These are phyloP conservation scores for Nanorana parkeri DNA, from an alignment of 2,113 vertebrate genomes.

Conservation along the genomic window DNA sequence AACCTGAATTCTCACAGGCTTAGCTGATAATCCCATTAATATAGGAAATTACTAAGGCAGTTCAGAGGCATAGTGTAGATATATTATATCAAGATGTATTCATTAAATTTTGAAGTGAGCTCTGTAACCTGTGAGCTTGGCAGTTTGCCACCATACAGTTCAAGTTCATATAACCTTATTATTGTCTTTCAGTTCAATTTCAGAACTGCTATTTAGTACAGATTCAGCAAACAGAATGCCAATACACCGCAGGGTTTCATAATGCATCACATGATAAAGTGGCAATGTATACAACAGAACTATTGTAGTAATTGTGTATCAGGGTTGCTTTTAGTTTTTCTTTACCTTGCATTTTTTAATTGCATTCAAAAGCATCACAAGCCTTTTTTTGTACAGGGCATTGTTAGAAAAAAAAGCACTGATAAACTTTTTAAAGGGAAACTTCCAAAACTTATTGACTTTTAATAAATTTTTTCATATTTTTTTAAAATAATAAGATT, in stretches of 20 bases:
- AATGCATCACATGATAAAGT: conserved; percentile 38
- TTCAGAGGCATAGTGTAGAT: conserved; percentile 20
- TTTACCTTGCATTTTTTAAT: conserved; percentile 42
- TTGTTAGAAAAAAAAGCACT: conserved; percentile 1
- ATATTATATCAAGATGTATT: conserved; percentile 16
- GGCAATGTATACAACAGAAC: conserved; percentile 9
- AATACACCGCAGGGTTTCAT: conserved; percentile 43
- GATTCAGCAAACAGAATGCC: conserved; percentile 32
- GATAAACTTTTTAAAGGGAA: background rate
- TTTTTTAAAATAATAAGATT: too few species aligned
- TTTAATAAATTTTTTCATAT: too few species aligned
- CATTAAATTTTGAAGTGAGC: conserved; percentile 27
- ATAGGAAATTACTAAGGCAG: conserved; percentile 5
- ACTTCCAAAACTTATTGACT: too few species aligned
- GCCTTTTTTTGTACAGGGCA: background rate
- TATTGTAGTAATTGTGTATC: conserved; percentile 8
- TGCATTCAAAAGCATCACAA: conserved; percentile 9
- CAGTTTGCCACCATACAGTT: conserved; percentile 14
- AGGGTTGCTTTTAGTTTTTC: conserved; percentile 28
- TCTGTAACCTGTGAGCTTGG: conserved; percentile 24
- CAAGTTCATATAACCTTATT: conserved; percentile 41
- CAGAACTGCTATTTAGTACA: conserved; percentile 27
- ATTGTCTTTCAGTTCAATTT: conserved; percentile 45
- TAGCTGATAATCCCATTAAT: conserved; percentile 22
- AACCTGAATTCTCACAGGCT: conserved; percentile 19